Percentiles rank a stretch among this genome's conserved stretches.
phyloP scores from a whole-genome alignment of 1,140 invertebrate genomes.

The Drosophila rhopaloa region DNA sequence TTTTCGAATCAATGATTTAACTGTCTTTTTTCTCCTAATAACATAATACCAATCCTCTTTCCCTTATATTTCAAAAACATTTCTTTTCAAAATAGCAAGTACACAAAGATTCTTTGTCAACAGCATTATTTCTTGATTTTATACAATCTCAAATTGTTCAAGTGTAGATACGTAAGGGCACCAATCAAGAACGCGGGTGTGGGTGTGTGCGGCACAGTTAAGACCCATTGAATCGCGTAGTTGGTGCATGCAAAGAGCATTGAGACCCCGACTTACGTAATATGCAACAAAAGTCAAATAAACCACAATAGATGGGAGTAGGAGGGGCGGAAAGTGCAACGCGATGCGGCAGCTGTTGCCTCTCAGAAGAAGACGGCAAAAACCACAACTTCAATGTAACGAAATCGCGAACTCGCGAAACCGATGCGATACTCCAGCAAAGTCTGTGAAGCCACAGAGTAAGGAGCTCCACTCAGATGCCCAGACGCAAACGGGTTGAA shows the following conservation, averaged over 20 bases:
- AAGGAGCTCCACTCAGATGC: slow-evolving; percentile 3
- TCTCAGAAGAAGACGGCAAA: slow-evolving; percentile 29
- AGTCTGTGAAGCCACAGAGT: slow-evolving; percentile 16
- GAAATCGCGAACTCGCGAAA: slow-evolving; percentile 38
- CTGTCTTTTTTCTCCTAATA: no score
- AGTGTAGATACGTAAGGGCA: slow-evolving; percentile 8
- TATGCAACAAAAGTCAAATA: slow-evolving; percentile 70
- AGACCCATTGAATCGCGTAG: slow-evolving; percentile 32
- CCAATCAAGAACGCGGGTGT: slow-evolving; percentile 31
- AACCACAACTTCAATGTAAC: slow-evolving; percentile 37
- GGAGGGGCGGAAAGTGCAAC: slow-evolving; percentile 33
- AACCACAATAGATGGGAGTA: slow-evolving; percentile 49
- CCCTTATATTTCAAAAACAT: no score
- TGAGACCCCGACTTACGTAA: slow-evolving; percentile 61
- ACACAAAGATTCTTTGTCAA: no score
- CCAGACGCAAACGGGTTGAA: slow-evolving; percentile 1
- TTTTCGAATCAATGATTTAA: no score
- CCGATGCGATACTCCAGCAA: slow-evolving; percentile 17
- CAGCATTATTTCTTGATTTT: no score
- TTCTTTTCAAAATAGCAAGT: no score
- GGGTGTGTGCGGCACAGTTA: slow-evolving; percentile 67
- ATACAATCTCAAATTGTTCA: neutral
- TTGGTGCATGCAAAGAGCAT: slow-evolving; percentile 46
- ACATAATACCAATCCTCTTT: no score
- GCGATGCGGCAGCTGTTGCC: slow-evolving; percentile 38